phyloP scores from a whole-genome alignment of 2,888 invertebrate genomes.

The Microctonus aethiopoides region DNA sequence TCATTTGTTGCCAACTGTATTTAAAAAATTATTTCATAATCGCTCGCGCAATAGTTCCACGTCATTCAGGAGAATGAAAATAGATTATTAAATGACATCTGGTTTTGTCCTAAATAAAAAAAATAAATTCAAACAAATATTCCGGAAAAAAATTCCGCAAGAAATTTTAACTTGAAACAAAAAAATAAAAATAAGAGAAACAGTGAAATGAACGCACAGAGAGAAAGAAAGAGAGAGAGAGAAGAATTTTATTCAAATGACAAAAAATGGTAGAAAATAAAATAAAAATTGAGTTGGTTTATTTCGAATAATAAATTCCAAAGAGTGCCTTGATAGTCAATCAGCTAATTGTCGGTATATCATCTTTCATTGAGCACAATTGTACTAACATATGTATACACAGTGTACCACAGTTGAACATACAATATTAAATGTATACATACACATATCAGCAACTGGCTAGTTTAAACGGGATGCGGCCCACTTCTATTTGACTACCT shows the following conservation, averaged over 20 bases:
- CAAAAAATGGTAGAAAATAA: neutral
- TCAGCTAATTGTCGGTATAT: slow-evolving; percentile 61
- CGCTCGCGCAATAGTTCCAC: neutral
- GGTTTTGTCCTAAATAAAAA: neutral
- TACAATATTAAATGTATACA: slow-evolving; percentile 34
- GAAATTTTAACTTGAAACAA: neutral
- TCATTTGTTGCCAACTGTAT: neutral
- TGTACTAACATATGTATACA: slow-evolving; percentile 50
- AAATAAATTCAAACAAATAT: neutral
- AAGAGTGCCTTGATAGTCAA: slow-evolving; percentile 52
- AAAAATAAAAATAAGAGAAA: neutral
- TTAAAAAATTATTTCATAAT: neutral
- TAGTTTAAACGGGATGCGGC: slow-evolving; percentile 57
- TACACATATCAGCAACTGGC: slow-evolving; percentile 27
- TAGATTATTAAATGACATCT: neutral
- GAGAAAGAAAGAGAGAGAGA: too few relatives aligned
- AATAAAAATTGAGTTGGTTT: neutral
- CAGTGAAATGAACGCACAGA: too few relatives aligned
- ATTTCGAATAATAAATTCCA: neutral
- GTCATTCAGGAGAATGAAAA: neutral
- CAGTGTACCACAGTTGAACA: slow-evolving; percentile 45
- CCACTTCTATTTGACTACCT: slow-evolving; percentile 39
- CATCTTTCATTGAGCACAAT: slow-evolving; percentile 63
- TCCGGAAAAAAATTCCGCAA: too few relatives aligned
- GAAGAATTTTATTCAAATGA: too few relatives aligned